These are phyloP conservation scores for Phaethon lepturus DNA, from an alignment of 2,113 vertebrate species.

Conservation along the genomic window DNA sequence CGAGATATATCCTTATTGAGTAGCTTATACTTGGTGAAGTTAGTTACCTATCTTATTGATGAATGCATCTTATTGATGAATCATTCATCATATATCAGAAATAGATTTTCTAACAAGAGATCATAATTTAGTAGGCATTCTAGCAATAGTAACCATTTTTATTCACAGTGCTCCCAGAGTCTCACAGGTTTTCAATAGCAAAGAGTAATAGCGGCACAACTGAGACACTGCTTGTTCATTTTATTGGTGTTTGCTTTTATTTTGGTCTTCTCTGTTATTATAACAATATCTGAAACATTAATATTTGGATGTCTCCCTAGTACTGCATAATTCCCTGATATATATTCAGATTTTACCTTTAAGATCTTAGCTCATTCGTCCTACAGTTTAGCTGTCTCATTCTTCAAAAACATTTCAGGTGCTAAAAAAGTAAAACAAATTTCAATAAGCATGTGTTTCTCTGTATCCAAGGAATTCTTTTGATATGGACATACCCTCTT, in stretches of 20 bases:
- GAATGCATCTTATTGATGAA: not conserved
- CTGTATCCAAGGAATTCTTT: not conserved
- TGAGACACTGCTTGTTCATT: not conserved
- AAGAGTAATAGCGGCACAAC: not conserved
- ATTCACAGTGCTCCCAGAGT: not conserved
- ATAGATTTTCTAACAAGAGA: not conserved
- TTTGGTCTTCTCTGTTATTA: not conserved
- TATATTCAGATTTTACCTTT: not conserved
- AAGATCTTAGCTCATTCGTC: not conserved
- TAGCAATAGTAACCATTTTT: not conserved
- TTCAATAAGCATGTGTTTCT: not conserved
- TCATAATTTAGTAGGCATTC: not conserved
- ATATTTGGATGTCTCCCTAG: not conserved
- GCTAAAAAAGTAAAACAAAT: not conserved
- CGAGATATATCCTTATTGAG: not conserved
- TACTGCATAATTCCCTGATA: not conserved
- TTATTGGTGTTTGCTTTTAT: not conserved
- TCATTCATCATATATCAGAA: not conserved
- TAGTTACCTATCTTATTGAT: not conserved
- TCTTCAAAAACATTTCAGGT: not conserved
- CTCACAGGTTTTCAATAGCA: not conserved
- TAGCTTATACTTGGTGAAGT: not conserved
- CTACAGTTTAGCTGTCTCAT: not conserved
- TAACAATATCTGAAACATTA: not conserved
- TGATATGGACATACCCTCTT: accelerated